phyloP scores from a whole-genome alignment of 92 coral and sea anemone species.

The Desmophyllum pertusum region DNA sequence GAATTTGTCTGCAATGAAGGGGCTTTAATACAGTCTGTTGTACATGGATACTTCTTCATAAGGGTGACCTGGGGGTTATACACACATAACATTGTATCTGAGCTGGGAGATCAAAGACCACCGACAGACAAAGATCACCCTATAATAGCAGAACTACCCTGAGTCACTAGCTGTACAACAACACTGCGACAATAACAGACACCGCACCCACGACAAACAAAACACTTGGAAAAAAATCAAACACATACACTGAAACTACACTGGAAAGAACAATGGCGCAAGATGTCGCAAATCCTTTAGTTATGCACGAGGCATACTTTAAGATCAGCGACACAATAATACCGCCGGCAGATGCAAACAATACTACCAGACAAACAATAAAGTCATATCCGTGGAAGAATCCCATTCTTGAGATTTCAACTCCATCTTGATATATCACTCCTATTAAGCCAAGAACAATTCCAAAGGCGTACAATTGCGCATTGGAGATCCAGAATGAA shows the following conservation, averaged over 20 bases:
- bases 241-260: conserved; percentile 72
- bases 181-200: conserved; percentile 71
- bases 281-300: conserved; percentile 91
- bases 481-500: conserved; percentile 75
- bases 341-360: conserved; percentile 78
- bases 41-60: too few relatives aligned
- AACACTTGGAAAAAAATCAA: conserved; percentile 73
- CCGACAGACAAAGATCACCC: too few relatives aligned
- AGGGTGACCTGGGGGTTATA: too few relatives aligned
- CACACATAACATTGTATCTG: neutral
- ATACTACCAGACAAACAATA: conserved; percentile 67
- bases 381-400: conserved; percentile 77
- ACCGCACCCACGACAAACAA: conserved; percentile 70
- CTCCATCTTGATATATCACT: conserved; percentile 73
- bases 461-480: conserved; percentile 72
- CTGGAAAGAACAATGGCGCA: conserved; percentile 86
- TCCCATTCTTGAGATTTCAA: conserved; percentile 54
- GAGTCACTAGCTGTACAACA: conserved; percentile 60
- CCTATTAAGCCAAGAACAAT: conserved; percentile 66
- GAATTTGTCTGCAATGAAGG: too few relatives aligned
- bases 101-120: too few relatives aligned
- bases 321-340: conserved; percentile 75
- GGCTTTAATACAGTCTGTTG: too few relatives aligned
- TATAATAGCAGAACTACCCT: too few relatives aligned
- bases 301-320: conserved; percentile 82